Conservation (phyloP, 2,113 vertebrate genomes). For the Cyanoramphus novaezelandiae region DNA sequence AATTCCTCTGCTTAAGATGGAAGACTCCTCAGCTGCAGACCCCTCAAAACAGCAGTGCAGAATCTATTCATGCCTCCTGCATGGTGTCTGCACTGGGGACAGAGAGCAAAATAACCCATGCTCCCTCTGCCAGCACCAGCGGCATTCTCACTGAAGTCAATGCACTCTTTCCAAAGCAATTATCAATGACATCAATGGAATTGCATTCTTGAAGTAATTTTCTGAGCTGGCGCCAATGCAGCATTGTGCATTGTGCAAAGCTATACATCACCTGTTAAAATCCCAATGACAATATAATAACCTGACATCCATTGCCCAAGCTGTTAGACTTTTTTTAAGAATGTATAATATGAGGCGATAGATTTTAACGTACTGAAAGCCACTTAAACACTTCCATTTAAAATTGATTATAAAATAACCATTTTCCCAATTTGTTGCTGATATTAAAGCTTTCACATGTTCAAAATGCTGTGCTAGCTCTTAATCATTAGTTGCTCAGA, state of each 20-base stretch:
- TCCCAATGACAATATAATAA: not conserved
- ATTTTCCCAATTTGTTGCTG: not conserved
- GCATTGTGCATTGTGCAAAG: not conserved
- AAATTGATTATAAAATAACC: not conserved
- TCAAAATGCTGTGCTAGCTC: not conserved
- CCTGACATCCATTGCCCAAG: not conserved
- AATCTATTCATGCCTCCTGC: not conserved
- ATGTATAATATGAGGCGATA: not conserved
- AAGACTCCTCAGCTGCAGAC: not conserved
- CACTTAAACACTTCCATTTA: not conserved
- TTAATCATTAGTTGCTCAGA: not conserved
- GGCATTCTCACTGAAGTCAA: not conserved
- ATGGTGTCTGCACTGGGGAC: fast-evolving
- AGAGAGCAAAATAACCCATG: not conserved
- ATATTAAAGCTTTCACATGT: not conserved
- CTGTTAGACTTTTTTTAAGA: not conserved
- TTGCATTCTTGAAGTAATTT: not conserved
- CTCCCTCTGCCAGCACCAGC: not conserved
- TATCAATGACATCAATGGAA: not conserved
- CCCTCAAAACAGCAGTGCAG: not conserved
- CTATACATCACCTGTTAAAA: not conserved
- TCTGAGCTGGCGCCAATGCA: not conserved
- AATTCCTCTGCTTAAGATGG: not conserved
- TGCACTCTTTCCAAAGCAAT: not conserved
- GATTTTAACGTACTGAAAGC: not conserved